A percentile compares a stretch with the other conserved stretches of the same genome.
phyloP scores from a whole-genome alignment of 2,113 vertebrate genomes.

The Chaenocephalus aceratus region DNA sequence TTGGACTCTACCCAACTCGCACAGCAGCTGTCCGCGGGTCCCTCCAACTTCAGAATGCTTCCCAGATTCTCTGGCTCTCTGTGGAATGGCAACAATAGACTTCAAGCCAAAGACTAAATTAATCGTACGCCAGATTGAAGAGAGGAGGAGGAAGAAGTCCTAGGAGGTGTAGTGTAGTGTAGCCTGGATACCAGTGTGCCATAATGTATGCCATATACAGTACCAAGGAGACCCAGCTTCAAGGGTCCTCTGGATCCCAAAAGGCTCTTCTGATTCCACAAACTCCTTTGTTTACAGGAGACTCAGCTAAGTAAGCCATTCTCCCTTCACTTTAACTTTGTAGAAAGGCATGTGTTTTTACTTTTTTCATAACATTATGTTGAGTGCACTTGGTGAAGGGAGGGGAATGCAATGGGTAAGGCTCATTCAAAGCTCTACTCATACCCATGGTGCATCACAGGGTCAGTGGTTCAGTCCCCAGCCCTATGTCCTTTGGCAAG shows the following conservation, averaged over 20 bases:
- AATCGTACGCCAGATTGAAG: slow-evolving; percentile 52
- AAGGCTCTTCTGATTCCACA: slow-evolving; percentile 58
- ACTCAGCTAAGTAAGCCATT: slow-evolving; percentile 52
- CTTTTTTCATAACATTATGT: slow-evolving; percentile 50
- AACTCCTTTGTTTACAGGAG: slow-evolving; percentile 71
- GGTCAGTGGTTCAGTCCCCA: too few species aligned
- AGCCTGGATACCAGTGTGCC: slow-evolving; percentile 50
- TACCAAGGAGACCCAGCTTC: slow-evolving; percentile 39
- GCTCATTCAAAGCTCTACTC: too few species aligned
- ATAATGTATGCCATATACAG: slow-evolving; percentile 51
- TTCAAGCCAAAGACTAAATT: slow-evolving; percentile 65
- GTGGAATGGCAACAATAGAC: slow-evolving; percentile 75
- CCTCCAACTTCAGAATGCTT: slow-evolving; percentile 70
- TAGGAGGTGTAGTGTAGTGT: slow-evolving; percentile 39
- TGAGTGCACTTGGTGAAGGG: slow-evolving; percentile 21
- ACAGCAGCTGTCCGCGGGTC: slow-evolving; percentile 79
- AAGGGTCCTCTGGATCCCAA: neutral
- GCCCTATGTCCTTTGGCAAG: too few species aligned
- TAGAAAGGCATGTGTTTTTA: slow-evolving; percentile 29
- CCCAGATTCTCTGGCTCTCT: slow-evolving; percentile 67
- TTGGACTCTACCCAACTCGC: slow-evolving; percentile 66
- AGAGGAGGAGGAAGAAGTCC: slow-evolving; percentile 42
- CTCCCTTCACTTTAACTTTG: slow-evolving; percentile 12
- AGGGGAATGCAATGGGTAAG: neutral
- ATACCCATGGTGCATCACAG: too few species aligned